Evolutionary conservation across 2,113 vertebrate genomes (phyloP), one percentile per base, ranked within the genome.

Genomic region (Puma concolor): DNA sequence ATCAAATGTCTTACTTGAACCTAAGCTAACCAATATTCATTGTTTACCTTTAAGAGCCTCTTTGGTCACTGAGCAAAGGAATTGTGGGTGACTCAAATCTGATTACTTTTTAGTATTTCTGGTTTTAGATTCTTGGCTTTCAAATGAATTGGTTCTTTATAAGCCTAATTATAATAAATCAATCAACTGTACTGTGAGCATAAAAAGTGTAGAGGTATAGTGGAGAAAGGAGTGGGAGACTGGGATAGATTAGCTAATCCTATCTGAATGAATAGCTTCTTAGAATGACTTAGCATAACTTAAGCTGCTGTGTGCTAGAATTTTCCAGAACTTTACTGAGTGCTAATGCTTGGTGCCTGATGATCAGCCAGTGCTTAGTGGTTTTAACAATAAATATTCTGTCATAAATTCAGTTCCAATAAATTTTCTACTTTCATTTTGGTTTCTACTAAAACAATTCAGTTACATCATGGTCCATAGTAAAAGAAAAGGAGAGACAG

Each of bases 1-100:
- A 98, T 98, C 98, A 98, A 98, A 98, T 97, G 96, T 98, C 88
- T 98, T 98, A 92, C 81, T 98, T 98, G 98, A 98, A 97, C 94
- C 92, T 97, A 85, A 5, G 2, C 91, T 98, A 98, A 97, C 87
- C 82, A 89, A 96, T 96, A 97, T 97, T 98, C 81, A 90, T 94
- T 98, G 97, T 98, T 98, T 98, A 96, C 88, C 87, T 97, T 98
- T 89, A 52, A 98, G 17, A 29, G 25, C 17, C 76, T 96, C 29
- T 96, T 54, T 97, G 57, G 54, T 96, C 76, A 95, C 57, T n/a
- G 4, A 96, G 3, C 3, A 96, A 98, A 97, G 38, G 85, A 97
- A 80, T 92, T 87, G 79, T 80, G n/a, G 93, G 2, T 67, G 86
- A 98, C 31, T 66, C 54, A 54, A 33, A 9, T 29, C 15, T 95